Evolutionary conservation across 2,797 vertebrate genomes (phyloP), one percentile per base, ranked within the genome.

Genomic region (Typhlichthys subterraneus): DNA sequence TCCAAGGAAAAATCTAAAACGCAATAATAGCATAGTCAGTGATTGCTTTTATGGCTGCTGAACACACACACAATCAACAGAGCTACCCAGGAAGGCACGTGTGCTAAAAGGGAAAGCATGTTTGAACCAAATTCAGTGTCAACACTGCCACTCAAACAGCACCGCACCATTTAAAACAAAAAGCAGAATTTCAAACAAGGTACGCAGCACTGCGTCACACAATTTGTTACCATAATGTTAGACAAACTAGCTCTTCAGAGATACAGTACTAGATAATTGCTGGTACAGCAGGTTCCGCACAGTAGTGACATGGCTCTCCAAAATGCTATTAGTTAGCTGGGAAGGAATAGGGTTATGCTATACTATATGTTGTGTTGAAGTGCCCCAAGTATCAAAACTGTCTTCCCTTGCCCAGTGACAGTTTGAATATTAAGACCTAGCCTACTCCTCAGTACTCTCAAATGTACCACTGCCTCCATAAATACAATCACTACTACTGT

Each of bases 311-410:
- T 38, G 33, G 64, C 57, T 59, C 69, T 70, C 73, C 6, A 66
- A 33, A 23, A 62, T 54, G 61, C 49, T 38, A 67, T 49, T 61
- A 47, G 23, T 29, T 29, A 29, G 23, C 23, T 29, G 23, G 23
- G 23, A 29, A 29, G 23, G 23, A 29, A 29, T 5, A 53, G 68
- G 5, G n/a, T 65, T 65, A 45, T 59, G 69, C 63, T 72, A 79
- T 51, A 65, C 64, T 51, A 29, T 29, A 29, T 29, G 72, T 64
- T 76, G 67, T 82, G 76, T 77, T 65, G 68, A 65, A 70, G 13
- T n/a, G 72, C 81, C 79, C 57, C 55, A 38, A 80, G 81, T 71
- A 56, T 19, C n/a, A 68, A 82, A 29, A 63, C 75, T 79, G 79
- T 73, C 80, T 79, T 58, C 51, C 56, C 45, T 12, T 29, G 45